Evolutionary conservation across 2,888 invertebrate species (phyloP), one percentile per base, ranked within the genome.

Genomic region (Nomada ruficornis): DNA sequence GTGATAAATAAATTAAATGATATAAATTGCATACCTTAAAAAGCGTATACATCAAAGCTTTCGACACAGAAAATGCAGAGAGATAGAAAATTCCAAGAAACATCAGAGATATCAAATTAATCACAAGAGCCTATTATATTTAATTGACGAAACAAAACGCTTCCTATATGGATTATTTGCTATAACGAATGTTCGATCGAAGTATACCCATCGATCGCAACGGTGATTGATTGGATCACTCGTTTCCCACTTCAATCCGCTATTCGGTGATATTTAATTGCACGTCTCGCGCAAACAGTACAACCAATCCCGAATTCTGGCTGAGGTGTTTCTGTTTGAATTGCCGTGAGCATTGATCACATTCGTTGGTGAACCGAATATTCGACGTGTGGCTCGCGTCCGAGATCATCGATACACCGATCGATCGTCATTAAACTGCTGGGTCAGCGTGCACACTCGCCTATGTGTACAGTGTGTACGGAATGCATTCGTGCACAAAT

Each of bases 401-500:
- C 36, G 36, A 5, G 36, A 36, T 36, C 36, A 64, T 80, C 75
- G 72, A 72, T 80, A 18, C n/a, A 11, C 36, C 7, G 60, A 67
- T 76, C 84, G 81, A 85, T 85, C 77, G 60, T 77, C 77, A 76
- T 77, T 78, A 69, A 55, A 59, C 55, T 23, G 64, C 50, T 23
- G 64, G 74, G 63, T 78, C 69, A 62, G 50, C 67, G 57, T 50
- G 36, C 26, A n/a, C 18, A 72, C 50, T 10, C 29, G 9, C 11
- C 26, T 11, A 23, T 42, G 60, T 64, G 47, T 42, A 60, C 59
- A 67, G 26, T 11, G n/a, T 50, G 36, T 60, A 15, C 44, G 23
- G 15, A 54, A 20, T 70, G 54, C 69, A 26, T 55, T 76, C 50
- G 73, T 59, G 70, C 85, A 71, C 71, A 47, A 80, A 83, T 77